phyloP scores from a whole-genome alignment of 37 sponge, comb jelly and placozoan species.

The Cladorhizidae sp. region DNA sequence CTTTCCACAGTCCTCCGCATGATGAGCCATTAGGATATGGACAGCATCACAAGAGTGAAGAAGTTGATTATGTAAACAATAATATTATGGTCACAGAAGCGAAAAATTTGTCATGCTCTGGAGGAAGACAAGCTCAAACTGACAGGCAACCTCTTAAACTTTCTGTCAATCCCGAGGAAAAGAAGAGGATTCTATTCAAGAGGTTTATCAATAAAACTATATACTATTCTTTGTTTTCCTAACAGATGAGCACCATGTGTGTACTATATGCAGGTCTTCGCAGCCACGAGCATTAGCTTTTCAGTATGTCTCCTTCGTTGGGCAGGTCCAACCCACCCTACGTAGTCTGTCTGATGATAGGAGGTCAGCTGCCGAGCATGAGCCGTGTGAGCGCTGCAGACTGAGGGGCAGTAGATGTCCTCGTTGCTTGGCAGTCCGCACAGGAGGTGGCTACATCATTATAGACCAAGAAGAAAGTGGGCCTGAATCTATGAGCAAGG shows the following conservation, averaged over 20 bases:
- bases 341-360: slow-evolving; percentile 16
- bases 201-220: no score
- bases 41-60: no score
- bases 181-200: no score
- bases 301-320: slow-evolving; percentile 63
- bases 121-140: no score
- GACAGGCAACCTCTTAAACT: no score
- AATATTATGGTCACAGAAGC: no score
- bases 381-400: slow-evolving; percentile 64
- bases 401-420: slow-evolving; percentile 66
- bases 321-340: slow-evolving; percentile 25
- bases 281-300: no score
- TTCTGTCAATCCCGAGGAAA: no score
- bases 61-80: no score
- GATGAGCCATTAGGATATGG: no score
- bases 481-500: background rate
- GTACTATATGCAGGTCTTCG: background rate
- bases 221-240: background rate
- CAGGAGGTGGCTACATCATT: slow-evolving; percentile 89
- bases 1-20: no score
- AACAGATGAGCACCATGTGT: background rate
- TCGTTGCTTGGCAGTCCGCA: slow-evolving; percentile 59
- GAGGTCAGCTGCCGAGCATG: slow-evolving; percentile 30
- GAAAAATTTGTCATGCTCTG: no score
- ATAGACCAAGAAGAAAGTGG: slow-evolving; percentile 42